phyloP scores from a whole-genome alignment of 2,113 vertebrate genomes.

The Cryptotis parvus region DNA sequence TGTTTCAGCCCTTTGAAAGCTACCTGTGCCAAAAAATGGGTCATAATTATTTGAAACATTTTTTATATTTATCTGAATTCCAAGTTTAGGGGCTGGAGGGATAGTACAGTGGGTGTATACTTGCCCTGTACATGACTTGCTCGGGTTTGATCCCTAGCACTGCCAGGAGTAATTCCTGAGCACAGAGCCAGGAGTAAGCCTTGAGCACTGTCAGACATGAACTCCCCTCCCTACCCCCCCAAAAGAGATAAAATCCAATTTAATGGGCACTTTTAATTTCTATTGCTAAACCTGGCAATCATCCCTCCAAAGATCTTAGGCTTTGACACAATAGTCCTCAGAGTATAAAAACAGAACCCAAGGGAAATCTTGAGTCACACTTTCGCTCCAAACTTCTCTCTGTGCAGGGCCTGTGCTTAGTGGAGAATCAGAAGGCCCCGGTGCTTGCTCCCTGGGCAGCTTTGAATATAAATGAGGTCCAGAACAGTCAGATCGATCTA shows the following conservation, averaged over 20 bases:
- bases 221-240: too few relatives aligned
- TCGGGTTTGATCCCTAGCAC: too few relatives aligned
- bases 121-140: too few relatives aligned
- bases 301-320: background rate
- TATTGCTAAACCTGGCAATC: background rate
- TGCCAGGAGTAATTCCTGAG: too few relatives aligned
- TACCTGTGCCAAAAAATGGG: too few relatives aligned
- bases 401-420: background rate
- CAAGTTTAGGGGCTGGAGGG: background rate
- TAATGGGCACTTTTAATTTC: background rate
- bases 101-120: too few relatives aligned
- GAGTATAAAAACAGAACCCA: background rate
- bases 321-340: background rate
- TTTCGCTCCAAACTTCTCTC: background rate
- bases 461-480: background rate
- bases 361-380: too few relatives aligned
- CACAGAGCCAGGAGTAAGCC: too few relatives aligned
- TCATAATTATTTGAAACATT: background rate
- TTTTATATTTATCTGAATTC: background rate
- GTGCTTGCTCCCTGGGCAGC: background rate
- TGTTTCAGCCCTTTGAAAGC: too few relatives aligned
- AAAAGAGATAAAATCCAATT: conserved; percentile 21
- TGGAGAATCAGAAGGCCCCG: background rate
- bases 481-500: background rate
- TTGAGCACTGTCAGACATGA: too few relatives aligned